Conservation (phyloP, 2,888 invertebrate species). For the Chromoteleia sp. region DNA sequence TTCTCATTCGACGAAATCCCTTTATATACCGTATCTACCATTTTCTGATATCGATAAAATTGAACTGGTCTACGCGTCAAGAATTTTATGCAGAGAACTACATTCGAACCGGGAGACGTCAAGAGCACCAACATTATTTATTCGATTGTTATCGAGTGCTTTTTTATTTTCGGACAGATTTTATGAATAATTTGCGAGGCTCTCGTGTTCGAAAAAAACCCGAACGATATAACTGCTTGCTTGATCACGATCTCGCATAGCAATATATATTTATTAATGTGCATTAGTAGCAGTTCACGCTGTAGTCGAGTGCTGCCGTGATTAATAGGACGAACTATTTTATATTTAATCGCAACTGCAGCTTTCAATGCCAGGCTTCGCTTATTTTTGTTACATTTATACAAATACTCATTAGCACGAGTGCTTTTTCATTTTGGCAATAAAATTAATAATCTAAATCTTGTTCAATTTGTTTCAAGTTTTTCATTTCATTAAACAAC, state of each 20-base stretch:
- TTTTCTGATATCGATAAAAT: conserved; percentile 67
- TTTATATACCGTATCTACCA: conserved; percentile 61
- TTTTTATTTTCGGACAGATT: conserved; percentile 58
- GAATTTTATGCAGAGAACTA: conserved; percentile 53
- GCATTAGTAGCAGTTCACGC: conserved; percentile 9
- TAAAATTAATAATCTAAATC: too few species aligned
- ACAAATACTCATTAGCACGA: too few species aligned
- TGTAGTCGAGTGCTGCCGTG: neutral
- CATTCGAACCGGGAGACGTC: conserved; percentile 43
- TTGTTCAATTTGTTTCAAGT: too few species aligned
- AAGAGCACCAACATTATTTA: conserved; percentile 48
- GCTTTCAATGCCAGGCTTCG: neutral
- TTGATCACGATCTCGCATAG: conserved; percentile 4
- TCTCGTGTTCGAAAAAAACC: neutral
- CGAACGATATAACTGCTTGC: conserved; percentile 4
- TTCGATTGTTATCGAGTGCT: conserved; percentile 52
- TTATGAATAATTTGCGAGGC: conserved; percentile 56
- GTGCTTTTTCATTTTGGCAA: too few species aligned
- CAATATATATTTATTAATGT: conserved; percentile 30
- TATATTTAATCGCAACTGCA: neutral
- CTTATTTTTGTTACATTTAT: too few species aligned
- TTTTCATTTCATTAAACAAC: too few species aligned
- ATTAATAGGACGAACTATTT: conserved; percentile 10
- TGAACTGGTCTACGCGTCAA: conserved; percentile 61
- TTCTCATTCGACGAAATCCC: conserved; percentile 66